Conservation (phyloP, 1,140 invertebrate genomes). For the Teleogryllus occipitalis region DNA sequence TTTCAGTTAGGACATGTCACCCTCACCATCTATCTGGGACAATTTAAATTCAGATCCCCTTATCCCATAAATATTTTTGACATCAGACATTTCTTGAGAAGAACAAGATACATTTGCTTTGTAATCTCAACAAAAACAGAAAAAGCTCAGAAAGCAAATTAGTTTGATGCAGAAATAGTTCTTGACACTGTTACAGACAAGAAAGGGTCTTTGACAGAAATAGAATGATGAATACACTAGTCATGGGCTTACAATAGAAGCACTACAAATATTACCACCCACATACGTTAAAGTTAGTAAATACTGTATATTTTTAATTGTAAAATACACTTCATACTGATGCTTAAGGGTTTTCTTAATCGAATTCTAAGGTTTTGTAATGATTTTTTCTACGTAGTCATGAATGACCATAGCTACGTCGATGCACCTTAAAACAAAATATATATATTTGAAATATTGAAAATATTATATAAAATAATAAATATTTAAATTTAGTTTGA, state of each 20-base stretch:
- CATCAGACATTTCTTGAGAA: slow-evolving; percentile 48
- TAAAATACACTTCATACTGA: not conserved
- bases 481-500: too few species aligned
- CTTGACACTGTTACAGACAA: slow-evolving; percentile 47
- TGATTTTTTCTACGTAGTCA: too few species aligned
- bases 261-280: slow-evolving; percentile 51
- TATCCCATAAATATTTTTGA: too few species aligned
- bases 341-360: not conserved
- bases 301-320: not conserved
- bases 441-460: too few species aligned
- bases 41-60: too few species aligned
- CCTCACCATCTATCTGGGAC: too few species aligned
- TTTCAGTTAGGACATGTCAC: too few species aligned
- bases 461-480: too few species aligned
- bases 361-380: not conserved
- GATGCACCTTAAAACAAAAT: too few species aligned
- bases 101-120: slow-evolving; percentile 69
- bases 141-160: slow-evolving; percentile 50
- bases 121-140: slow-evolving; percentile 64
- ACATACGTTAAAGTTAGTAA: slow-evolving; percentile 49
- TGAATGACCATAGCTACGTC: too few species aligned
- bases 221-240: slow-evolving; percentile 61
- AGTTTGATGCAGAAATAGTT: slow-evolving; percentile 65
- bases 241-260: slow-evolving; percentile 47
- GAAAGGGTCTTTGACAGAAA: slow-evolving; percentile 38